Conservation (phyloP, 1,140 invertebrate species). For the Aphaenogaster ashmeadi region DNA sequence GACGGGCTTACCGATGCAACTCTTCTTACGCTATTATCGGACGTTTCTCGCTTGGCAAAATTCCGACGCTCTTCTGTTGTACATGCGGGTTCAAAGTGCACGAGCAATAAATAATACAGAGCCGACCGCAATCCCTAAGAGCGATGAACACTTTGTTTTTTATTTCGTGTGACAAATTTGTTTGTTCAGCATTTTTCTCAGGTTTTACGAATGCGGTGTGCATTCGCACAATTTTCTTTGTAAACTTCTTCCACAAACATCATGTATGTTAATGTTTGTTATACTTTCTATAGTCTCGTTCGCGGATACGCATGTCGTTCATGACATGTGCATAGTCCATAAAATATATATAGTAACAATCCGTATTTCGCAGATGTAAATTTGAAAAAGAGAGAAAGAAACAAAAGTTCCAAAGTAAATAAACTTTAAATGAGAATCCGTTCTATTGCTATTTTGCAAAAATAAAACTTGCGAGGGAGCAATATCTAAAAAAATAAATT, state of each 20-base stretch:
- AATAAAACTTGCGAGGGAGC: constrained; percentile 14
- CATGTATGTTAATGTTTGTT: neutral
- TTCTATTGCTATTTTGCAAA: constrained; percentile 8
- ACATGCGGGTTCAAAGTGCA: neutral
- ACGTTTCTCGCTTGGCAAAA: constrained; percentile 15
- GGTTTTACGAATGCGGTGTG: neutral
- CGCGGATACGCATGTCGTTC: neutral
- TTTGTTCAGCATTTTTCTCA: constrained; percentile 40
- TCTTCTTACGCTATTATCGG: constrained; percentile 10
- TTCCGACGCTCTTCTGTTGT: neutral
- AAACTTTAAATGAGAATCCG: constrained; percentile 30
- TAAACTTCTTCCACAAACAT: neutral
- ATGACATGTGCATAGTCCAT: neutral
- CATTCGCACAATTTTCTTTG: neutral
- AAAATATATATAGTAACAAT: neutral
- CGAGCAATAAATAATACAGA: constrained; percentile 26
- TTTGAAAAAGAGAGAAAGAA: neutral
- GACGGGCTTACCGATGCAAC: constrained; percentile 27
- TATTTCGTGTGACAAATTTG: constrained; percentile 36
- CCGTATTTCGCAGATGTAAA: constrained; percentile 2
- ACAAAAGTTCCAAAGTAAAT: constrained; percentile 23
- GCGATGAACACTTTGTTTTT: constrained; percentile 24
- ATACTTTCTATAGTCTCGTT: neutral
- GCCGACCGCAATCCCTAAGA: constrained; percentile 25
- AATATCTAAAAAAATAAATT: constrained; percentile 18